Evolutionary conservation across 2,797 vertebrate genomes (phyloP).

Genomic region (Syngnathus rostellatus): DNA sequence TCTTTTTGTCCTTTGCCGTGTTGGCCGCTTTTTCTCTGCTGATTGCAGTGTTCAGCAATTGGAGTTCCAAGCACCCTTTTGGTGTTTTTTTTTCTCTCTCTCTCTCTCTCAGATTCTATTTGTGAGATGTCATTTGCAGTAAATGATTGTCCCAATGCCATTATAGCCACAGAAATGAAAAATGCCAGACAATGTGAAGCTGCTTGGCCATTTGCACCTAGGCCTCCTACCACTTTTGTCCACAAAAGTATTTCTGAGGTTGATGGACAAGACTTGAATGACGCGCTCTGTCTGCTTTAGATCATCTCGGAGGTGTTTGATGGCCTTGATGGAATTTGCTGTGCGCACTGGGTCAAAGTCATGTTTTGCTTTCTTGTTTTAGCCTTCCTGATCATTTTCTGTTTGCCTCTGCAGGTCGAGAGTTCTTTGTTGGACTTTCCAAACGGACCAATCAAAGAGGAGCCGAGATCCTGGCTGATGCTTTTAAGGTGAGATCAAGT

Average conservation of each 20-base stretch:
- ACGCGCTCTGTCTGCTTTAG: not conserved
- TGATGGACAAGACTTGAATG: not conserved
- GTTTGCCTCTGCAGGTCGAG: slow-evolving; percentile 71
- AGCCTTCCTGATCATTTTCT: not conserved
- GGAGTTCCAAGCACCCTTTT: slow-evolving; percentile 5
- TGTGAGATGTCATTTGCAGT: not conserved
- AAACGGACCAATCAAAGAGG: slow-evolving; percentile 95
- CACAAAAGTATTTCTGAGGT: not conserved
- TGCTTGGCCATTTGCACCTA: not conserved
- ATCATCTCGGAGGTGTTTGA: not conserved
- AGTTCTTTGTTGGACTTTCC: slow-evolving; percentile 97
- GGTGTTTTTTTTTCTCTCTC: not conserved
- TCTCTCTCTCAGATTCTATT: not conserved
- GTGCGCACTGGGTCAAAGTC: not conserved
- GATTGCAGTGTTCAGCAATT: slow-evolving; percentile 13
- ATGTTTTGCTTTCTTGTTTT: not conserved
- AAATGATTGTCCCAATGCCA: not conserved
- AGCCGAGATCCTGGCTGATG: slow-evolving; percentile 94
- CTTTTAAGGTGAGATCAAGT: slow-evolving; percentile 81
- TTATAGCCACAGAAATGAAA: not conserved
- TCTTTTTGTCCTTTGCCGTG: slow-evolving; percentile 21
- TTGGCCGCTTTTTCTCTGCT: slow-evolving; percentile 26
- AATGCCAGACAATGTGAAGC: not conserved
- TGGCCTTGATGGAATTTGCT: not conserved
- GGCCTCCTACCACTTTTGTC: not conserved